These are phyloP conservation scores for Saccostrea glomerata DNA, from an alignment of 1,140 invertebrate species.

Conservation along the genomic window DNA sequence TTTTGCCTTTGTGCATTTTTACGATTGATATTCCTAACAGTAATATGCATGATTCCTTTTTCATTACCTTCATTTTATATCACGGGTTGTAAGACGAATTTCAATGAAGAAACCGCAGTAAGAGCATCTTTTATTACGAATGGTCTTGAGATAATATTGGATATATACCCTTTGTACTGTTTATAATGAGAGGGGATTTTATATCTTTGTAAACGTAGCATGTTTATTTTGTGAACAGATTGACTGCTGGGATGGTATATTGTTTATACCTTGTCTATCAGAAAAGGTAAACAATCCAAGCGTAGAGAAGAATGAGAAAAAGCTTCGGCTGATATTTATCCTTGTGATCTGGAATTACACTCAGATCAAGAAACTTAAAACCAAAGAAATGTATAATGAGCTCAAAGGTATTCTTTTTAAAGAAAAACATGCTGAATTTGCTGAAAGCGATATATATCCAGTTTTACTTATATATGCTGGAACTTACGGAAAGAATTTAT, in stretches of 20 bases:
- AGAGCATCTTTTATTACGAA: neutral
- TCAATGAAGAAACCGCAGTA: neutral
- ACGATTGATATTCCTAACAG: no score
- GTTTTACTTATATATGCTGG: no score
- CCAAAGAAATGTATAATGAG: neutral
- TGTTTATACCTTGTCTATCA: conserved; percentile 9
- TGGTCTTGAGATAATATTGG: neutral
- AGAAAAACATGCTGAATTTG: no score
- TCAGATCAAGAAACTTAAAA: neutral
- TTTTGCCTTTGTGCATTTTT: no score
- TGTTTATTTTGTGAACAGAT: neutral
- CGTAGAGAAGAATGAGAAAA: neutral
- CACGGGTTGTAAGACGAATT: no score
- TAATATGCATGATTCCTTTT: no score
- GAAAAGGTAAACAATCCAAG: neutral
- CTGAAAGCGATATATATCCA: no score
- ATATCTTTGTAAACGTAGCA: neutral
- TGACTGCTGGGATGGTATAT: neutral
- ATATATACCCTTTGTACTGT: neutral
- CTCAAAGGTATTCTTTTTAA: no score
- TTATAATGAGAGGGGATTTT: neutral
- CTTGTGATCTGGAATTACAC: neutral
- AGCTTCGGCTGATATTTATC: neutral
- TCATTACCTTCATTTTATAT: no score
- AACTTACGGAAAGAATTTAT: no score